phyloP scores from a whole-genome alignment of 2,113 vertebrate genomes.

The Pseudorhombus dupliciocellatus region DNA sequence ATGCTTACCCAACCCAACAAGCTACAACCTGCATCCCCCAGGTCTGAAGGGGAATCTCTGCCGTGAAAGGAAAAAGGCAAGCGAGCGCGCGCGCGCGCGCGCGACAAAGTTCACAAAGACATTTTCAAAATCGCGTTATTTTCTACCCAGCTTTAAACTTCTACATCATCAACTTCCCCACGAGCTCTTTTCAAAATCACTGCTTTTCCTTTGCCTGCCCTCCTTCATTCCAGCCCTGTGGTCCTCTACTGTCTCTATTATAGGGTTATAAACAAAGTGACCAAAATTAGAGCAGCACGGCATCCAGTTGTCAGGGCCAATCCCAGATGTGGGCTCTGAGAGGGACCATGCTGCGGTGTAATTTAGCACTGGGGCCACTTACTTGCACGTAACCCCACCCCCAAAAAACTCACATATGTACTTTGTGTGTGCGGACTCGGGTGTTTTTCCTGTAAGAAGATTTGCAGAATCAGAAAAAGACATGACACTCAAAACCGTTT shows the following conservation, averaged over 20 bases:
- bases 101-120: no score
- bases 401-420: constrained; percentile 39
- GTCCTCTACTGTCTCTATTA: constrained; percentile 80
- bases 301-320: constrained; percentile 82
- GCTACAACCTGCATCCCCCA: constrained; percentile 43
- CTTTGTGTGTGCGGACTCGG: constrained; percentile 33
- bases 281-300: constrained; percentile 85
- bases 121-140: no score
- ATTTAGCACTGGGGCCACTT: constrained; percentile 70
- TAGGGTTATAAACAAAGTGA: constrained; percentile 84
- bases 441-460: constrained; percentile 26
- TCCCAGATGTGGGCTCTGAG: constrained; percentile 83
- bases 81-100: no score
- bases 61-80: constrained; percentile 20
- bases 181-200: constrained; percentile 55
- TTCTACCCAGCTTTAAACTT: not conserved
- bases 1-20: constrained; percentile 53
- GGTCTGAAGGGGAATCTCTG: constrained; percentile 29
- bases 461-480: constrained; percentile 3
- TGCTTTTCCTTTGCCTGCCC: constrained; percentile 51
- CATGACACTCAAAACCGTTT: not conserved
- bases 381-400: constrained; percentile 47
- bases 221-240: constrained; percentile 63
- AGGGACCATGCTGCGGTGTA: constrained; percentile 78
- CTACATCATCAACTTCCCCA: constrained; percentile 42